phyloP scores from a whole-genome alignment of 2,888 invertebrate genomes.

The Epiblema foenella region DNA sequence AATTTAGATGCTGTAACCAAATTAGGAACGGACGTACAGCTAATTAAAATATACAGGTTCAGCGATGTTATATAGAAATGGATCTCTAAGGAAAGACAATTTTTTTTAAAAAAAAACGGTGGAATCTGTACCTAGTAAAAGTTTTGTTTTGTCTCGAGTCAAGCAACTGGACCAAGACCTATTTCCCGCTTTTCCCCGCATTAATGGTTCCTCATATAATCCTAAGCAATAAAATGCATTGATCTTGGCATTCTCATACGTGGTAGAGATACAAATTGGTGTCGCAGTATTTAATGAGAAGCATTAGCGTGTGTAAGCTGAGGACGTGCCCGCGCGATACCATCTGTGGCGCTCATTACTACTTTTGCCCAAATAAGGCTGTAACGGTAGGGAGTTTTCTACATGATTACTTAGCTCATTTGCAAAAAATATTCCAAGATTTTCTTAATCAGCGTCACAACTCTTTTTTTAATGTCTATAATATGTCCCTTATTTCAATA shows the following conservation, averaged over 20 bases:
- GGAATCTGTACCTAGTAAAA: no score
- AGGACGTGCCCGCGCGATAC: slow-evolving; percentile 56
- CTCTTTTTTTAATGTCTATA: not conserved
- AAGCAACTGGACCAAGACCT: not conserved
- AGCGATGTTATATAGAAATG: not conserved
- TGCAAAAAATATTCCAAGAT: slow-evolving; percentile 52
- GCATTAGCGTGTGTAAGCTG: slow-evolving; percentile 65
- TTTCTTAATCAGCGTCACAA: slow-evolving; percentile 11
- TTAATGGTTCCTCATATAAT: slow-evolving; percentile 13
- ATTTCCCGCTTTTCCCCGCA: not conserved
- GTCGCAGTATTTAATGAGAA: slow-evolving; percentile 66
- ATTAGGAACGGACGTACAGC: no score
- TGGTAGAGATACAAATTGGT: slow-evolving; percentile 66
- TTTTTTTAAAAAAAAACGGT: no score
- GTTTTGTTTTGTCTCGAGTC: no score
- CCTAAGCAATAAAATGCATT: slow-evolving; percentile 49
- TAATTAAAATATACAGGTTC: not conserved
- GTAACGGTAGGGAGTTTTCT: slow-evolving; percentile 58
- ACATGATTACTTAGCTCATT: slow-evolving; percentile 61
- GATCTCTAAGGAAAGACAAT: no score
- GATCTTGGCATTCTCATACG: slow-evolving; percentile 55
- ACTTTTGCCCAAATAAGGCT: slow-evolving; percentile 64
- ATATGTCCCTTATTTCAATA: not conserved
- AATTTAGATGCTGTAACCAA: no score
- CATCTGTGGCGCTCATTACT: slow-evolving; percentile 69